Conservation (phyloP, 1,140 invertebrate species). For the Anastrepha ludens region DNA sequence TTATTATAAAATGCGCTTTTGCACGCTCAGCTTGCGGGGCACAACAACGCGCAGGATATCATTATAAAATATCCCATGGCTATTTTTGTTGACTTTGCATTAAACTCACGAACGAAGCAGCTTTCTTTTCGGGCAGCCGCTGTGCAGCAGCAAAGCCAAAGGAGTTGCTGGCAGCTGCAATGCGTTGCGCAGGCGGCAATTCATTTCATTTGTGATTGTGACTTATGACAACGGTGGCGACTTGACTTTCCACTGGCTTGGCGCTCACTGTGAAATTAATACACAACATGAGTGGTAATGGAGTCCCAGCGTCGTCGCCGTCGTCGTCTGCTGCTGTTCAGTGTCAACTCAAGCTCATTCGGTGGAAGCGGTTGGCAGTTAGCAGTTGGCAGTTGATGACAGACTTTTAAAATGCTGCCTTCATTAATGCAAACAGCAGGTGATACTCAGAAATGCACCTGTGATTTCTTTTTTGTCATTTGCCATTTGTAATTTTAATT, state of each 20-base stretch:
- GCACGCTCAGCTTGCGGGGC: constrained; percentile 15
- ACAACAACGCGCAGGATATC: constrained; percentile 50
- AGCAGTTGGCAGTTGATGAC: not conserved
- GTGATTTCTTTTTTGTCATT: not conserved
- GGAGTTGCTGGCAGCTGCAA: not conserved
- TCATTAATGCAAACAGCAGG: constrained; percentile 33
- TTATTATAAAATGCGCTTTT: constrained; percentile 11
- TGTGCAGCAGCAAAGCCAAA: not conserved
- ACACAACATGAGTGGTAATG: not conserved
- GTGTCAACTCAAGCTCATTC: not conserved
- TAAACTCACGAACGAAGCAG: not conserved
- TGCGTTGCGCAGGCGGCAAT: constrained; percentile 17
- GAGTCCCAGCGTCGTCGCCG: too few relatives aligned
- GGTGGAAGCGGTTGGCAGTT: not conserved
- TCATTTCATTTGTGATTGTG: constrained; percentile 40
- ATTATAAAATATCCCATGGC: constrained; percentile 53
- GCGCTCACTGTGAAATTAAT: constrained; percentile 25
- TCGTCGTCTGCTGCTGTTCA: not conserved
- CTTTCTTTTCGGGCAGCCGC: not conserved
- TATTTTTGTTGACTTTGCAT: constrained; percentile 47
- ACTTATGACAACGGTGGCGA: constrained; percentile 3
- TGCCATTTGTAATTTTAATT: constrained; percentile 30
- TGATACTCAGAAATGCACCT: not conserved
- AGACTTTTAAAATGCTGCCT: not conserved
- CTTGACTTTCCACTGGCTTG: not conserved